Evolutionary conservation across 2,797 vertebrate species (phyloP).

Genomic region (Urosaurus nigricauda): DNA sequence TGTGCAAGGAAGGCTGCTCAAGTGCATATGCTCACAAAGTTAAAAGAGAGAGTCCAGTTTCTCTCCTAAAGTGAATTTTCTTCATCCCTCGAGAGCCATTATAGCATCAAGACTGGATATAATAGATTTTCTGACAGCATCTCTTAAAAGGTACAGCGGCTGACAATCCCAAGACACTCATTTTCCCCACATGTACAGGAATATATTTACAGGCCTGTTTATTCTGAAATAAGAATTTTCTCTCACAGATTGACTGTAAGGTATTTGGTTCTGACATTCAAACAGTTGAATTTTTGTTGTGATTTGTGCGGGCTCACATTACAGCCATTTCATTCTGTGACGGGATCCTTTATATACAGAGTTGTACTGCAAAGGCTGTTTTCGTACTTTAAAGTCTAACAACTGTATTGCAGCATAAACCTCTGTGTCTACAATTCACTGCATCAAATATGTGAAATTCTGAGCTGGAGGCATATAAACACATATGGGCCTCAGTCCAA

Average conservation of each 20-base stretch:
- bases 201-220: constrained; percentile 16
- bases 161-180: background rate
- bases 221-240: background rate
- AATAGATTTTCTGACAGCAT: background rate
- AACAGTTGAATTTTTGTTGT: background rate
- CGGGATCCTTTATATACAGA: background rate
- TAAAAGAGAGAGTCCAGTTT: background rate
- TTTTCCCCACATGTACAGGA: background rate
- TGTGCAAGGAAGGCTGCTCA: background rate
- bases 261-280: background rate
- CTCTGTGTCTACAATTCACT: background rate
- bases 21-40: background rate
- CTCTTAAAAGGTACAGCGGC: background rate
- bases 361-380: background rate
- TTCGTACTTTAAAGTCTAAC: background rate
- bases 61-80: background rate
- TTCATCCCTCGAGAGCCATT: constrained; percentile 6
- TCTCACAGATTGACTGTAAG: background rate
- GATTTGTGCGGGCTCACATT: background rate
- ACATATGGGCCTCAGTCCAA: background rate
- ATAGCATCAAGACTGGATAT: background rate
- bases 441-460: background rate
- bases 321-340: background rate
- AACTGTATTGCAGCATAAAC: background rate
- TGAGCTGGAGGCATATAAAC: background rate